These are phyloP conservation scores for Tiliqua scincoides DNA, from an alignment of 2,113 vertebrate genomes.

Conservation along the genomic window DNA sequence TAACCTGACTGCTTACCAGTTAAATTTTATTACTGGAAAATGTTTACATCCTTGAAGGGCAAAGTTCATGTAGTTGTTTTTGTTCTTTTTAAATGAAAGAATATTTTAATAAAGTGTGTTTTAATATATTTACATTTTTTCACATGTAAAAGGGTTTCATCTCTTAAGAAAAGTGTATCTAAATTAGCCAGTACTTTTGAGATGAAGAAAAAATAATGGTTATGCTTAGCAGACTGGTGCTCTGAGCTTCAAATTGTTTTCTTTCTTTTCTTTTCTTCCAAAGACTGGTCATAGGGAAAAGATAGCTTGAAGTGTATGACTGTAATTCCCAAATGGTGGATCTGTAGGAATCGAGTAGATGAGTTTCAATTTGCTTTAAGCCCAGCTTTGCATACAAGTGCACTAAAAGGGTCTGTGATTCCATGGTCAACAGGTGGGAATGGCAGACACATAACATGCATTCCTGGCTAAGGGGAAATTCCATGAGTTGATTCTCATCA, in stretches of 20 bases:
- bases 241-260: conserved; percentile 9
- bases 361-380: not conserved
- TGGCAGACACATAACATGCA: not conserved
- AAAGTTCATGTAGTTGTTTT: conserved; percentile 53
- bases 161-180: conserved; percentile 44
- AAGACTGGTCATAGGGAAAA: not conserved
- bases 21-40: conserved; percentile 19
- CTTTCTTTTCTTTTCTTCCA: not conserved
- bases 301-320: not conserved
- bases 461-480: not conserved
- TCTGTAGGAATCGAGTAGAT: not conserved
- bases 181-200: conserved; percentile 47
- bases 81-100: conserved; percentile 56
- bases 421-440: not conserved
- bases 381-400: not conserved
- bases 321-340: not conserved
- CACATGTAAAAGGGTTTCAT: conserved; percentile 44
- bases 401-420: not conserved
- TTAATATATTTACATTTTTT: conserved; percentile 68
- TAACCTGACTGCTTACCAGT: conserved; percentile 53
- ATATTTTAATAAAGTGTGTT: conserved; percentile 71
- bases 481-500: not conserved
- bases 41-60: conserved; percentile 46
- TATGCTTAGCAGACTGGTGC: conserved; percentile 21
- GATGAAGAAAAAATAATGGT: conserved; percentile 13